Conservation (phyloP, 2,888 invertebrate genomes). For the Leptogaster cylindrica region DNA sequence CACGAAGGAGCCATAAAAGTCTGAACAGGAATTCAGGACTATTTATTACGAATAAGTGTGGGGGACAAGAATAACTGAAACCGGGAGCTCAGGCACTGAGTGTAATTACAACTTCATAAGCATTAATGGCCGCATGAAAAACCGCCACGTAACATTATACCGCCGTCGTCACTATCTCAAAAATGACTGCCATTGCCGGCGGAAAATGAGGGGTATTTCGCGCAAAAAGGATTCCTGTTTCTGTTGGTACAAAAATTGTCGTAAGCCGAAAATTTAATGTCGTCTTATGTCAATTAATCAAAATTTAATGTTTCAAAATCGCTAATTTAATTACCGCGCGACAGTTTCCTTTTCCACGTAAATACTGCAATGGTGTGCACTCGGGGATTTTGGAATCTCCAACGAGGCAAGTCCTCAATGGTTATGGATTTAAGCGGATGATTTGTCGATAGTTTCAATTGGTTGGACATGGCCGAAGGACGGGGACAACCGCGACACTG, state of each 20-base stretch:
- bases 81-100: neutral
- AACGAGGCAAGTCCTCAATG: neutral
- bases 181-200: neutral
- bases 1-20: too few species aligned
- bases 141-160: constrained; percentile 23
- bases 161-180: neutral
- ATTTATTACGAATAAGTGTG: too few species aligned
- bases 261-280: constrained; percentile 45
- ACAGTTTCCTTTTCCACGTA: neutral
- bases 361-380: neutral
- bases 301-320: constrained; percentile 44
- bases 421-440: constrained; percentile 18
- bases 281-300: constrained; percentile 46
- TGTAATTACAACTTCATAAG: constrained; percentile 37
- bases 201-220: neutral
- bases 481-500: neutral
- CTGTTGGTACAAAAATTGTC: constrained; percentile 19
- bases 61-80: neutral
- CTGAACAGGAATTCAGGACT: too few species aligned
- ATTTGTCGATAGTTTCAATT: constrained; percentile 32
- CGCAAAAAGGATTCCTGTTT: neutral
- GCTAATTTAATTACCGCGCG: constrained; percentile 42
- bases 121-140: constrained; percentile 35
- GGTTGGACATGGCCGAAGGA: neutral
- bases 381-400: constrained; percentile 16